Conservation (phyloP, 1,140 invertebrate species). For the silkworm (Bombyx mori) region DNA sequence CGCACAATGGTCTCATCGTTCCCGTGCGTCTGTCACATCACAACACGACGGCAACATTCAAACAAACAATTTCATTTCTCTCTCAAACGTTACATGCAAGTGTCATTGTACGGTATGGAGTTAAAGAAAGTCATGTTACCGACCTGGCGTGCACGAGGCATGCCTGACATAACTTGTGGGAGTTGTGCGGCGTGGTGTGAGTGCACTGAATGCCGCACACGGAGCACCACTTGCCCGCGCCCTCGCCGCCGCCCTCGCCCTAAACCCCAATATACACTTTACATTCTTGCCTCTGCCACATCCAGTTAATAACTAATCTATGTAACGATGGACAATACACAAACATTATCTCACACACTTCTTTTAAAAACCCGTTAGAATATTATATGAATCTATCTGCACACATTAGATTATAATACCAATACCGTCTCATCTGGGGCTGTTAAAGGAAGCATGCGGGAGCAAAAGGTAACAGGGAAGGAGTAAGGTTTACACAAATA, state of each 20-base stretch:
- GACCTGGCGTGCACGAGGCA: constrained; percentile 73
- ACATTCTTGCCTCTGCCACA: constrained; percentile 31
- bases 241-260: constrained; percentile 60
- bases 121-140: constrained; percentile 34
- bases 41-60: constrained; percentile 32
- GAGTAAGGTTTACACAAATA: constrained; percentile 2
- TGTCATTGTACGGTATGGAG: background rate
- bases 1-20: constrained; percentile 79
- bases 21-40: constrained; percentile 79
- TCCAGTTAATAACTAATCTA: constrained; percentile 17
- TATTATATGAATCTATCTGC: constrained; percentile 58
- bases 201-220: constrained; percentile 70
- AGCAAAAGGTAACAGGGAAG: constrained; percentile 29
- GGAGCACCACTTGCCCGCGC: constrained; percentile 60
- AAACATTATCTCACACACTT: constrained; percentile 52
- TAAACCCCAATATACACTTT: constrained; percentile 66
- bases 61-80: constrained; percentile 25
- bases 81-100: constrained; percentile 3
- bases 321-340: constrained; percentile 24
- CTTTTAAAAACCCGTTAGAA: constrained; percentile 66
- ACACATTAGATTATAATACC: constrained; percentile 54
- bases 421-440: constrained; percentile 35
- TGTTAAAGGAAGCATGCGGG: constrained; percentile 69
- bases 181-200: constrained; percentile 66
- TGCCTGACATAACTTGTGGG: constrained; percentile 69